Conservation (phyloP, 1,140 invertebrate species). For the Lycorma delicatula region DNA sequence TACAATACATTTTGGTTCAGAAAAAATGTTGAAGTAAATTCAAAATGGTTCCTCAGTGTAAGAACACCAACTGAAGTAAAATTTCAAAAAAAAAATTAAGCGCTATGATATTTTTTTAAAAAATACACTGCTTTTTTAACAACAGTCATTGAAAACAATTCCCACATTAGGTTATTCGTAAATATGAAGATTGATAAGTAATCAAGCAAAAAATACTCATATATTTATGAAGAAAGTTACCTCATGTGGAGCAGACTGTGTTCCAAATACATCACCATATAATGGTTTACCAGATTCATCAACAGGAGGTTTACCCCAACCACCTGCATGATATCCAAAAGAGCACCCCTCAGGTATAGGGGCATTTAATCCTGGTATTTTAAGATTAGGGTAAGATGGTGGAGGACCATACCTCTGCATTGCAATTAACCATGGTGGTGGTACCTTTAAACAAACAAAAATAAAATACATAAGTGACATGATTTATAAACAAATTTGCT, state of each 20-base stretch:
- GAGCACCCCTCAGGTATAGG: constrained; percentile 93
- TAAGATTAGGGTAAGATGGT: constrained; percentile 97
- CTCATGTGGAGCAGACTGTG: constrained; percentile 53
- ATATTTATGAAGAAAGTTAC: constrained; percentile 33
- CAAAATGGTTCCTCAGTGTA: too few relatives aligned
- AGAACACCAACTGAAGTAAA: too few relatives aligned
- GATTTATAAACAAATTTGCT: too few relatives aligned
- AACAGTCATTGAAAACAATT: too few relatives aligned
- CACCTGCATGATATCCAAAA: constrained; percentile 98
- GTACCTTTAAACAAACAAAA: constrained; percentile 45
- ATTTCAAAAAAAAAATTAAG: too few relatives aligned
- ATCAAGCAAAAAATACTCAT: too few relatives aligned
- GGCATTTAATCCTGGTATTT: constrained; percentile 88
- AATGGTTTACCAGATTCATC: constrained; percentile 96
- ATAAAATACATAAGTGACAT: neutral
- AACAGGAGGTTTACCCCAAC: constrained; percentile 99
- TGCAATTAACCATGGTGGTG: constrained; percentile 98
- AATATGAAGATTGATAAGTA: too few relatives aligned
- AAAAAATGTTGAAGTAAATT: too few relatives aligned
- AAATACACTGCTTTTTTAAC: too few relatives aligned
- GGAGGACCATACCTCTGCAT: constrained; percentile 99
- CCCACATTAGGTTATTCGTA: too few relatives aligned
- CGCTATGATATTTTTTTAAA: too few relatives aligned
- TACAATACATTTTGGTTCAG: too few relatives aligned
- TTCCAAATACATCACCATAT: constrained; percentile 98